phyloP scores from a whole-genome alignment of 1,140 invertebrate genomes.

The Micrasema minimum region DNA sequence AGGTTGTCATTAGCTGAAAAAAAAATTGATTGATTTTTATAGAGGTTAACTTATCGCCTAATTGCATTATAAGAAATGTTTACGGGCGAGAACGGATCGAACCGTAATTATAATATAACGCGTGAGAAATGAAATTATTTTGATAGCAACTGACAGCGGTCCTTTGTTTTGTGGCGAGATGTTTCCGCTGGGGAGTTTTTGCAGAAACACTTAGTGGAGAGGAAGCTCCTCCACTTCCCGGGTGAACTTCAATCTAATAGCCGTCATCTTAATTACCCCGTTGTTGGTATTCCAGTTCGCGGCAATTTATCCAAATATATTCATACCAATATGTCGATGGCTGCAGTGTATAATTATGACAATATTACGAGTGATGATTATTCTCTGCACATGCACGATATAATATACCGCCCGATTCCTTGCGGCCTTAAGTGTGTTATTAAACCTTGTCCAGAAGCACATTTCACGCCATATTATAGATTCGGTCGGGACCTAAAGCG shows the following conservation, averaged over 20 bases:
- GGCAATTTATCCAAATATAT: no score
- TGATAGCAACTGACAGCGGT: slow-evolving; percentile 18
- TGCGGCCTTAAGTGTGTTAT: background rate
- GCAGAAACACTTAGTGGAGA: background rate
- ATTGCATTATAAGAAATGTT: slow-evolving; percentile 44
- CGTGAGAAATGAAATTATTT: slow-evolving; percentile 35
- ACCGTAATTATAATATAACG: slow-evolving; percentile 29
- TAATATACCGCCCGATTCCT: no score
- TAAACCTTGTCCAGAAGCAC: slow-evolving; percentile 10
- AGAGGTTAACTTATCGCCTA: slow-evolving; percentile 39
- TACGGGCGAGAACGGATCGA: slow-evolving; percentile 32
- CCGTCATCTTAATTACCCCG: no score
- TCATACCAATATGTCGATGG: background rate
- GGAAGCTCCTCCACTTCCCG: no score
- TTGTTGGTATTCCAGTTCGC: no score
- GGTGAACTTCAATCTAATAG: no score
- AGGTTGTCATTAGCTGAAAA: slow-evolving; percentile 51
- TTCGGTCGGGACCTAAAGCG: background rate
- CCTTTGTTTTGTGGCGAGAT: background rate
- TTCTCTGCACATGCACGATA: no score
- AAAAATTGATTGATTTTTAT: slow-evolving; percentile 54
- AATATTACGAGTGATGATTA: background rate
- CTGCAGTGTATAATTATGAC: background rate
- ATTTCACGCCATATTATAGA: background rate
- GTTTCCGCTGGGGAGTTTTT: slow-evolving; percentile 20